Evolutionary conservation across 2,888 invertebrate genomes (phyloP).

Genomic region (Volucella zonaria): DNA sequence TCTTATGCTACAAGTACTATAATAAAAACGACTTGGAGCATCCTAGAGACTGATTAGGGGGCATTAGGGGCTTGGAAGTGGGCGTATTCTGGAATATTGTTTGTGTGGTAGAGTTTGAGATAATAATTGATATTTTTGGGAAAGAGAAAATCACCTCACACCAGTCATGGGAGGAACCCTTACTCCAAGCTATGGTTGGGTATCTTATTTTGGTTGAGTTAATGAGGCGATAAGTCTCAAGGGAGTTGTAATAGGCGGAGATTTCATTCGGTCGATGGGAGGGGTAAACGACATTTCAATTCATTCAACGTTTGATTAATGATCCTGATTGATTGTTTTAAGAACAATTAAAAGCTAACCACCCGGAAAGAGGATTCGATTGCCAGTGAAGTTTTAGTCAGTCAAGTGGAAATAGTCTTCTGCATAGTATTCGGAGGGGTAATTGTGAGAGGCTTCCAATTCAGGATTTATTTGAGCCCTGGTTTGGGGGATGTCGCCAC

Average conservation of each 20-base stretch:
- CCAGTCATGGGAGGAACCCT: not conserved
- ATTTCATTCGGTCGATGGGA: not conserved
- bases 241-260: not conserved
- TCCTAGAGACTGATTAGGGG: not conserved
- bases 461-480: too few species aligned
- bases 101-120: constrained; percentile 19
- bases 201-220: constrained; percentile 8
- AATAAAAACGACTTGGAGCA: not conserved
- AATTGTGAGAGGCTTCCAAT: too few species aligned
- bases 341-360: too few species aligned
- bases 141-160: not conserved
- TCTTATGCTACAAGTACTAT: not conserved
- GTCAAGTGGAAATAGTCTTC: too few species aligned
- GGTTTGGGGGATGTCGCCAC: too few species aligned
- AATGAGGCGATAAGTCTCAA: constrained; percentile 18
- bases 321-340: too few species aligned
- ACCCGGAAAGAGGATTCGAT: too few species aligned
- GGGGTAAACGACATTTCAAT: constrained; percentile 7
- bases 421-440: too few species aligned
- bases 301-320: too few species aligned
- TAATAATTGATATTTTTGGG: constrained; percentile 41
- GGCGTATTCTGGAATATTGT: not conserved
- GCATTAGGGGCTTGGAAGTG: not conserved
- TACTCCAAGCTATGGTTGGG: not conserved
- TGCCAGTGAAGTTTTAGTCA: too few species aligned